Percentiles rank a stretch among this genome's conserved stretches.
Evolutionary conservation across 2,113 vertebrate genomes (phyloP).

Genomic region (Colossoma macropomum): DNA sequence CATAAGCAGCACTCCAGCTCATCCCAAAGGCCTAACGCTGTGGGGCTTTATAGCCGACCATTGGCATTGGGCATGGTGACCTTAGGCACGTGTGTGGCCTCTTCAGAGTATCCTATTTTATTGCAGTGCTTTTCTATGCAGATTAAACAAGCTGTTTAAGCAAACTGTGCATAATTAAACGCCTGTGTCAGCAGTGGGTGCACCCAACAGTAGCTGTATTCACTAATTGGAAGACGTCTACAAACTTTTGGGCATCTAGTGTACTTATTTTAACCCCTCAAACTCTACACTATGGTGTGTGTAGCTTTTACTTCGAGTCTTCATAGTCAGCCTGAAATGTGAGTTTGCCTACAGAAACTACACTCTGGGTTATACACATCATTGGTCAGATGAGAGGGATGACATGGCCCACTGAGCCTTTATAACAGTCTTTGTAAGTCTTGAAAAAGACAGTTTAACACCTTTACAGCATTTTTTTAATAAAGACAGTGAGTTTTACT

Average conservation of each 20-base stretch:
- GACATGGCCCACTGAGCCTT: neutral
- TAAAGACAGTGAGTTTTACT: neutral
- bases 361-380: neutral
- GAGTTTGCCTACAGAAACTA: neutral
- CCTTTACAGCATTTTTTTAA: neutral
- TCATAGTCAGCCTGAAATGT: neutral
- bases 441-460: neutral
- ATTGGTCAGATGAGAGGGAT: neutral
- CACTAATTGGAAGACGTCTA: neutral
- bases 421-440: neutral
- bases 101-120: neutral
- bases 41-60: neutral
- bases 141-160: neutral
- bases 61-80: neutral
- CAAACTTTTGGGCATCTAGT: neutral
- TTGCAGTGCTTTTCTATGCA: neutral
- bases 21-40: neutral
- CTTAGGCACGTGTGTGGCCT: neutral
- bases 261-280: neutral
- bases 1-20: too few species aligned
- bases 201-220: neutral
- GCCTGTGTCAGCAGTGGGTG: neutral
- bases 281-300: neutral
- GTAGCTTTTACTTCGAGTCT: neutral
- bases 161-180: too few species aligned